Evolutionary conservation across 2,797 vertebrate genomes (phyloP).

Genomic region (Stomatorhinus walkeri): DNA sequence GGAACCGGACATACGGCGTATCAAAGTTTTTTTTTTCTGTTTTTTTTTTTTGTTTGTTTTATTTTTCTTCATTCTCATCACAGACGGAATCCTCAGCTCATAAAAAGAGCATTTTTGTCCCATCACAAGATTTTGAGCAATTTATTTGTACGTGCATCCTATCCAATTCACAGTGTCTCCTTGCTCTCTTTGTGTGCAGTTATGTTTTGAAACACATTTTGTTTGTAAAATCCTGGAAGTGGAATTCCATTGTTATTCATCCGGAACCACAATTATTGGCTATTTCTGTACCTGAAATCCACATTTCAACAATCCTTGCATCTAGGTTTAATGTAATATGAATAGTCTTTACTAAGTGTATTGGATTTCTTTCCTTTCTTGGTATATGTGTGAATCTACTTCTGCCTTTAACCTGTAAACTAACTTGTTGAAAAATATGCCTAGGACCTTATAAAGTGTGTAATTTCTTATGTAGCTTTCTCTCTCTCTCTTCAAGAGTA

Average conservation of each 20-base stretch:
- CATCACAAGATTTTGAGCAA: conserved; percentile 33
- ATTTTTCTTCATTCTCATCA: too few relatives aligned
- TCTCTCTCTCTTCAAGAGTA: background rate
- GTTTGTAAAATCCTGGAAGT: background rate
- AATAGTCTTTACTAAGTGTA: conserved; percentile 23
- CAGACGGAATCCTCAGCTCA: background rate
- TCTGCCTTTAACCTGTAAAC: conserved; percentile 17
- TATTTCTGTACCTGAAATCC: conserved; percentile 37
- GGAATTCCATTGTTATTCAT: conserved; percentile 6
- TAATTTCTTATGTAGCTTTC: conserved; percentile 2
- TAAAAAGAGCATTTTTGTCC: conserved; percentile 29
- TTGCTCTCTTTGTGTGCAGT: conserved; percentile 24
- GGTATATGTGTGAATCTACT: background rate
- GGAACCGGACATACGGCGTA: background rate
- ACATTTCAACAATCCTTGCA: conserved; percentile 20
- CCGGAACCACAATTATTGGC: conserved; percentile 28
- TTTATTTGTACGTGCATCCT: conserved; percentile 36
- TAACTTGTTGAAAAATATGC: background rate
- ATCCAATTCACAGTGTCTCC: conserved; percentile 27
- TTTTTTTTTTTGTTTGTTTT: too few relatives aligned
- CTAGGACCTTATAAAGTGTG: background rate
- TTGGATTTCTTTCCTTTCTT: conserved; percentile 27
- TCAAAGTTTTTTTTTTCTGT: background rate
- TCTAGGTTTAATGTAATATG: conserved; percentile 29
- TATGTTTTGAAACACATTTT: conserved; percentile 28